Evolutionary conservation across 2,888 invertebrate species (phyloP), one percentile per base, ranked within the genome.

Genomic region (Deladenus siricidicola): DNA sequence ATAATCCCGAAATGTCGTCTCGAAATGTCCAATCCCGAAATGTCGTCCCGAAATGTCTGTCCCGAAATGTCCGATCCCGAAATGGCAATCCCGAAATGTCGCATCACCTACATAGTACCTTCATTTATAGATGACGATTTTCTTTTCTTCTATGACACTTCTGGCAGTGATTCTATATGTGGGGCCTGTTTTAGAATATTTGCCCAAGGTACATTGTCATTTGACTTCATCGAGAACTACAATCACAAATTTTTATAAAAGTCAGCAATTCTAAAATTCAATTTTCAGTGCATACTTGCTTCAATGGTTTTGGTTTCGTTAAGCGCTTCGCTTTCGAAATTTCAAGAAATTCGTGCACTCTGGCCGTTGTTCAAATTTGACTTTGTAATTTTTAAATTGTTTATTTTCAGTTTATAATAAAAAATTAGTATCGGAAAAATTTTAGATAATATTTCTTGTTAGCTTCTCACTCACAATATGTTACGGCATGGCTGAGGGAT

Each of bases 331-430:
- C 67, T 77, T 47, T 66, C 65, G 28, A 75, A 75, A 58, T 65
- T 76, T 26, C 58, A 57, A 17, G 76, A 76, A 54, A 58, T 76
- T 43, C 63, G 70, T 19, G 65, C 66, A 30, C 62, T 76, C 0
- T 76, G 76, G 76, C 76, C 76, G 0, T 68, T 73, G 34, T 76
- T 76, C 63, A 76, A 76, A 56, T 70, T 70, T 56, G 76, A 76
- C 60, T 72, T 75, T 64, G 73, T 75, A 51, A 65, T 69, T 62
- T 50, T 48, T 48, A 3, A 42, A n/a, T 42, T 6, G 42, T 14
- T n/a, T 49, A 26, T 24, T 34, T 8, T 10, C 17, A 23, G 6
- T 24, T 43, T 39, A 44, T n/a, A 53, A 30, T 19, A 24, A 26
- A 43, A 24, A 43, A 10, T 28, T 10, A 24, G 28, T 24, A 30